These are phyloP conservation scores for Rutilus rutilus DNA, from an alignment of 2,113 vertebrate species.

Conservation along the genomic window DNA sequence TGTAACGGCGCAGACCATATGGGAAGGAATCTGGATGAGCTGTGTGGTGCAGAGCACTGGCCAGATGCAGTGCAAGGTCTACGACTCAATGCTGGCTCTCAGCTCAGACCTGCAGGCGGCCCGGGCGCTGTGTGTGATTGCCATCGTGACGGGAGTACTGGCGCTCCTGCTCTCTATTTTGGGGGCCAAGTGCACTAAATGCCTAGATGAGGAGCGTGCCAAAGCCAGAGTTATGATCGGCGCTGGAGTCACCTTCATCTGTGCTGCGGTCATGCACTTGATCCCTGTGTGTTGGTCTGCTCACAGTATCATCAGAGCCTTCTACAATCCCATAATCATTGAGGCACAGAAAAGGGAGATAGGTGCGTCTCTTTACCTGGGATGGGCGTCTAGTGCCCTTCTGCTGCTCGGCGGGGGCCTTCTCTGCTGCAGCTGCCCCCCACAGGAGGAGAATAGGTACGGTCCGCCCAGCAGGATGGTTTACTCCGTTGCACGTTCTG, in stretches of 20 bases:
- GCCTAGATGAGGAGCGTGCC: constrained; percentile 83
- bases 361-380: constrained; percentile 86
- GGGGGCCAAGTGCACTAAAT: constrained; percentile 93
- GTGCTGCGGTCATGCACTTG: constrained; percentile 81
- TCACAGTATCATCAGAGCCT: constrained; percentile 84
- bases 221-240: constrained; percentile 89
- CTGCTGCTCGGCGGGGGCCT: constrained; percentile 85
- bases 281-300: constrained; percentile 92
- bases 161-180: constrained; percentile 83
- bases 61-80: constrained; percentile 85
- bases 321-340: constrained; percentile 79
- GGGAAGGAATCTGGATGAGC: constrained; percentile 91
- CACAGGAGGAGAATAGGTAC: constrained; percentile 79
- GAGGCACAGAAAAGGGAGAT: constrained; percentile 86
- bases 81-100: constrained; percentile 88
- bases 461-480: constrained; percentile 74
- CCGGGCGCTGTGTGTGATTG: constrained; percentile 85
- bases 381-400: constrained; percentile 87
- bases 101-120: constrained; percentile 87
- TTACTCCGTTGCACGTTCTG: constrained; percentile 82
- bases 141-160: constrained; percentile 82
- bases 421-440: constrained; percentile 88
- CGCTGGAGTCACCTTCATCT: constrained; percentile 81
- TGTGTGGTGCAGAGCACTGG: constrained; percentile 86
- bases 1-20: constrained; percentile 85